Base-by-base conservation (phyloP, 2,797 vertebrate genomes). In the Spinus pinus region DNA sequence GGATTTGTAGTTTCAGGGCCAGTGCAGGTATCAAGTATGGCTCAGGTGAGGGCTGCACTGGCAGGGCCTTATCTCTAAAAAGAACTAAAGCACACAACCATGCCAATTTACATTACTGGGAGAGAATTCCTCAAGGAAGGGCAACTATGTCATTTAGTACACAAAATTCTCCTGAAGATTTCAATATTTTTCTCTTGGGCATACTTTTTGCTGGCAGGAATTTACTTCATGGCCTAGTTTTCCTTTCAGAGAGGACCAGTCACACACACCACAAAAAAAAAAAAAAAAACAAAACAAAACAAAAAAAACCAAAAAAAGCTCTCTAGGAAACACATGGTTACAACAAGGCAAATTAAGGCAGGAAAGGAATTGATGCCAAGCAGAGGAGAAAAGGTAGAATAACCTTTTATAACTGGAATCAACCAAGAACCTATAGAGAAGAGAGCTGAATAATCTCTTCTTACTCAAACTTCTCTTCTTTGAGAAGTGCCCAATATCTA, bases 131-230 rank as follows among this genome's bases (percentile, higher is more conserved):
- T 88, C 6, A 16, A 74, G 94, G 93, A 96, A 93, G 46, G 64
- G 69, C 92, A 92, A 97, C 96, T 96, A 94, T 74, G n/a, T 42
- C 41, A 51, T 86, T 93, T 94, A 97, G 89, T 54, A 31, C 65
- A 93, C 53, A 88, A 73, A 93, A 72, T 65, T 44, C 37, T 93
- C 95, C 90, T 81, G 27, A n/a, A 92, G 90, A 87, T 95, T 66
- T 53, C 24, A 51, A 0, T 64, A 70, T 64, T 83, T 82, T 82
- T 88, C 95, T 93, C 91, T 77, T 30, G 86, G 70, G 92, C 73
- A 81, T 49, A 39, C 69, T 69, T 92, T 73, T 83, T 0, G 2
- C 90, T 81, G 71, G 77, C 50, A 95, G 86, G 89, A 97, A 95
- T 97, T 88, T 86, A 94, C 92, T 80, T 90, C 30, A 64, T 1